Evolutionary conservation across 2,888 invertebrate genomes (phyloP).

Genomic region (Allophyes oxyacanthae): DNA sequence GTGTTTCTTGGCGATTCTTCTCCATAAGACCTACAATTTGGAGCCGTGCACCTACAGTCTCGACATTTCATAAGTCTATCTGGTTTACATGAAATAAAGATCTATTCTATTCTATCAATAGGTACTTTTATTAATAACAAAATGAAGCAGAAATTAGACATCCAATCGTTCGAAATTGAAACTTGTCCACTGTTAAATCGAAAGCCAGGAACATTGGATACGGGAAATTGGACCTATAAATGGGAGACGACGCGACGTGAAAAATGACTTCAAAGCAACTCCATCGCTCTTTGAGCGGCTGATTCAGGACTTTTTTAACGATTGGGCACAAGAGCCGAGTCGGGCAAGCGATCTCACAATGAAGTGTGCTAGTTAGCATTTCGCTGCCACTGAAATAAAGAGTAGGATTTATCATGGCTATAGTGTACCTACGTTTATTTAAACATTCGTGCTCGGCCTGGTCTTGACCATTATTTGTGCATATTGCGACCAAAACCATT

Average conservation of each 20-base stretch:
- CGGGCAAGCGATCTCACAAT: slow-evolving; percentile 43
- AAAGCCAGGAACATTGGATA: slow-evolving; percentile 19
- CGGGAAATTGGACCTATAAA: slow-evolving; percentile 53
- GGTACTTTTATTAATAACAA: too few species aligned
- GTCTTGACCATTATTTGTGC: not conserved
- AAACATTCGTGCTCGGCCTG: not conserved
- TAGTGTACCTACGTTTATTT: slow-evolving; percentile 11
- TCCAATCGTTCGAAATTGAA: slow-evolving; percentile 19
- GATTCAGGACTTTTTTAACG: slow-evolving; percentile 52
- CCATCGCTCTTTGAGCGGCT: slow-evolving; percentile 40
- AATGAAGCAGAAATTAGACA: not conserved
- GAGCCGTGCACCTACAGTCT: too few species aligned
- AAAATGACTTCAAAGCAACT: slow-evolving; percentile 52
- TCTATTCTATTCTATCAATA: too few species aligned
- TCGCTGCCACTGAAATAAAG: slow-evolving; percentile 27
- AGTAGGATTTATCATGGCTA: slow-evolving; percentile 18
- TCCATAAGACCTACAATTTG: too few species aligned
- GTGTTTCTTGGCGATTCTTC: too few species aligned
- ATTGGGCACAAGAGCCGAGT: slow-evolving; percentile 39
- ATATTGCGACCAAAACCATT: not conserved
- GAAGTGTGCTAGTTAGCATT: slow-evolving; percentile 50
- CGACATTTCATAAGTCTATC: too few species aligned
- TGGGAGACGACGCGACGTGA: slow-evolving; percentile 38
- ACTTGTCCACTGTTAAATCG: slow-evolving; percentile 16
- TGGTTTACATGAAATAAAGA: too few species aligned